Evolutionary conservation across 2,797 vertebrate genomes (phyloP).

Genomic region (Platalea minor): DNA sequence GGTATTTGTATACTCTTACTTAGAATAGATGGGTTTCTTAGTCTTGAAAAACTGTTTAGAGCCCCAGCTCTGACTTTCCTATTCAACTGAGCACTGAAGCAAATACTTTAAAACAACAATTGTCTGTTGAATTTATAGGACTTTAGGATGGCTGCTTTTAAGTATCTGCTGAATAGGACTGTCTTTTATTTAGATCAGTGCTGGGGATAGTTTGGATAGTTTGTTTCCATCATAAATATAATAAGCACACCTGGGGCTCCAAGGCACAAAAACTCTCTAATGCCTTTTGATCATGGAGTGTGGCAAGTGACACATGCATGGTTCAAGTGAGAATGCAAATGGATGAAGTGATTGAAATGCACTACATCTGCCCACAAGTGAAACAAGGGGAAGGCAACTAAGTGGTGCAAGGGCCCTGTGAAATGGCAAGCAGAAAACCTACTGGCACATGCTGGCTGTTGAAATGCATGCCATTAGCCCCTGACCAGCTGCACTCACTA

Average conservation of each 20-base stretch:
- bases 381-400: not conserved
- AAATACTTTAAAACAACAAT: not conserved
- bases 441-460: not conserved
- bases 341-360: not conserved
- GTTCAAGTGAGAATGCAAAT: not conserved
- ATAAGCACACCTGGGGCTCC: fast-evolving
- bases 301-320: not conserved
- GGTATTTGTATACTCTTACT: not conserved
- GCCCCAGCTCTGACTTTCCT: not conserved
- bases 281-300: not conserved
- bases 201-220: not conserved
- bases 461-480: not conserved
- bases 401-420: fast-evolving
- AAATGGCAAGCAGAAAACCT: not conserved
- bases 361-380: not conserved
- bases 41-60: not conserved
- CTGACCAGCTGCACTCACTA: not conserved
- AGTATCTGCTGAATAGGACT: not conserved
- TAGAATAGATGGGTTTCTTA: not conserved
- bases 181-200: not conserved
- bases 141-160: not conserved
- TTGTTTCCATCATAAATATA: not conserved
- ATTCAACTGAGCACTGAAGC: not conserved
- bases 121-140: not conserved
- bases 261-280: not conserved